Base-by-base conservation (phyloP, 2,113 vertebrate genomes). In the Phrynocephalus versicolor region DNA sequence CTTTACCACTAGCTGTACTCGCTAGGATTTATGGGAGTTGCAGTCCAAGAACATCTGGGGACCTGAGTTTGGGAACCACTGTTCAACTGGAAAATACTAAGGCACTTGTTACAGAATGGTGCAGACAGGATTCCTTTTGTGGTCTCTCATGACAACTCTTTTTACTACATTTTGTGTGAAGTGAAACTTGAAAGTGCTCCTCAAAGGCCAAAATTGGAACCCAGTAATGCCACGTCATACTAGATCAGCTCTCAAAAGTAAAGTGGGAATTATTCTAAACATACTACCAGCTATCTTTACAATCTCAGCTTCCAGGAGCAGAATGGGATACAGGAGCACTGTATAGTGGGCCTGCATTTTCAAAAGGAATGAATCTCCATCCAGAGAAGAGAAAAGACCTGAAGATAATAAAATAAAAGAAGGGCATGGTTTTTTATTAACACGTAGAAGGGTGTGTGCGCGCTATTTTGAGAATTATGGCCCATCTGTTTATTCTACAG, bases 401-500 rank as follows among this genome's bases (percentile, higher is more conserved):
- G 25, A 14, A 23, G 33, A 15, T 79, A 33, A 19, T 3, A 23
- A 6, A 21, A 23, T 65, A 27, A 65, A 65, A 7, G 21, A 65
- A 6, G 21, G 51, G n/a, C 27, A 33, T 76, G 18, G 6, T 1
- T 67, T n/a, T 67, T 14, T 15, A n/a, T 4, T 14, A 69, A 69
- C 0, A 30, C 45, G 25, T 18, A 57, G 19, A 51, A 21, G 19
- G 51, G 18, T 21, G 35, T 6, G 7, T 16, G 33, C 8, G 45
- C 10, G 80, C 84, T 93, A 76, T 89, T 88, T 88, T 89, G 87
- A 87, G 85, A 84, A 84, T 80, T 60, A 70, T 12, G 35, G 69
- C 73, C 14, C 87, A 89, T 93, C 90, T 93, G 81, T 85, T 92
- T 93, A 69, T 35, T 85, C 77, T 82, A 55, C 37, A 81, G 78